Evolutionary conservation across 2,888 invertebrate genomes (phyloP).

Genomic region (Entomobrya proxima): DNA sequence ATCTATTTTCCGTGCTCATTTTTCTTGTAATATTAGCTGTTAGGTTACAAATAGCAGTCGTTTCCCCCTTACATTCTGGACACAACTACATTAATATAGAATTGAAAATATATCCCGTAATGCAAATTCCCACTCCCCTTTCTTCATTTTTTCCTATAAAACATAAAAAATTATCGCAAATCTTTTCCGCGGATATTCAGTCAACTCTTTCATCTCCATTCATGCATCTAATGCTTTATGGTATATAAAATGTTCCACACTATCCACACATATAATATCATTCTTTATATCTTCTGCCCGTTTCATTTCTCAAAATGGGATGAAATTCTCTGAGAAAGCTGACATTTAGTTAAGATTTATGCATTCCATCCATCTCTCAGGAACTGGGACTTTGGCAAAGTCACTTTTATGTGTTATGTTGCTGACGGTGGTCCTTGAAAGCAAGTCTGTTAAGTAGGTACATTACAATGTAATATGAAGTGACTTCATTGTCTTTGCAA

Average conservation of each 20-base stretch:
- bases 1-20: not conserved
- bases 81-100: too few species aligned
- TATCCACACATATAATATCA: not conserved
- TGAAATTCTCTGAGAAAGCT: constrained; percentile 56
- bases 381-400: constrained; percentile 18
- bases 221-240: not conserved
- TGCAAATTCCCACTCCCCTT: not conserved
- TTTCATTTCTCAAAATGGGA: constrained; percentile 48
- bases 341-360: constrained; percentile 62
- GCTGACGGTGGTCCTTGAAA: constrained; percentile 5
- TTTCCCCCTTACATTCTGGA: too few species aligned
- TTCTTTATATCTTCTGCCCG: constrained; percentile 14
- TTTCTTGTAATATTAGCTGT: not conserved
- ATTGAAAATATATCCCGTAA: not conserved
- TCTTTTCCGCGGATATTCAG: not conserved
- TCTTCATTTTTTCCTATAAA: not conserved
- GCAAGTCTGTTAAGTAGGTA: not conserved
- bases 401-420: not conserved
- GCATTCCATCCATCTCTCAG: constrained; percentile 61
- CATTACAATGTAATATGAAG: not conserved
- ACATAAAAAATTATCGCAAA: constrained; percentile 18
- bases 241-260: not conserved
- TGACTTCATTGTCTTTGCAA: constrained; percentile 49
- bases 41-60: not conserved
- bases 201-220: not conserved